Conservation (phyloP, 2,797 vertebrate genomes). For the Dendrocincla fuliginosa region DNA sequence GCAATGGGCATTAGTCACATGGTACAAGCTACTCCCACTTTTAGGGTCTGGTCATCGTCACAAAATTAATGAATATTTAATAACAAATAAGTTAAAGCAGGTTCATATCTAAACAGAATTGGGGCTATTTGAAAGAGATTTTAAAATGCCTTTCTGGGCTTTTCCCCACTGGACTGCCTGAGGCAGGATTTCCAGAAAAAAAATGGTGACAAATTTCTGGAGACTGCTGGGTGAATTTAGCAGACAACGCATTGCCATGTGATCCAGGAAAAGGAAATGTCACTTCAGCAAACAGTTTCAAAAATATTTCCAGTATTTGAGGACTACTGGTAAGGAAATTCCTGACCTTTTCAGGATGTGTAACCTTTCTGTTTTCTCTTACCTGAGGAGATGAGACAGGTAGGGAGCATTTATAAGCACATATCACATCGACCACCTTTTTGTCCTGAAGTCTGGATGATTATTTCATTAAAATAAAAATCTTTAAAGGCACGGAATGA, state of each 20-base stretch:
- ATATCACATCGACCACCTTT: rapidly evolving
- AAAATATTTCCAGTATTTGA: neutral
- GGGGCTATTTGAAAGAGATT: neutral
- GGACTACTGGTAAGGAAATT: neutral
- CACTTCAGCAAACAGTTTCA: neutral
- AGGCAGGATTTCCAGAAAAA: neutral
- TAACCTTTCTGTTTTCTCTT: neutral
- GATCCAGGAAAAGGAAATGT: neutral
- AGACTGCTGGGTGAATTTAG: neutral
- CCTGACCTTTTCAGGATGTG: neutral
- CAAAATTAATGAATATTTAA: neutral
- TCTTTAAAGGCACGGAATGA: neutral
- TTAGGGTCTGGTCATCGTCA: neutral
- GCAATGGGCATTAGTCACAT: neutral
- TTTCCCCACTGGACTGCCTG: neutral
- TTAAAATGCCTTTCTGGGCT: neutral
- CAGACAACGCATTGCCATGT: neutral
- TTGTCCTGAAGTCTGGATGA: rapidly evolving
- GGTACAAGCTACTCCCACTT: neutral
- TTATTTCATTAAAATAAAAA: neutral
- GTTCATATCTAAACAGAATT: neutral
- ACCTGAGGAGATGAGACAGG: neutral
- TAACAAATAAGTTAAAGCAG: neutral
- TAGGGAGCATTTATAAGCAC: neutral
- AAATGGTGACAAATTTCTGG: neutral